Evolutionary conservation across 2,888 invertebrate species (phyloP), one percentile per base, ranked within the genome.

Genomic region (Thecophora atra): DNA sequence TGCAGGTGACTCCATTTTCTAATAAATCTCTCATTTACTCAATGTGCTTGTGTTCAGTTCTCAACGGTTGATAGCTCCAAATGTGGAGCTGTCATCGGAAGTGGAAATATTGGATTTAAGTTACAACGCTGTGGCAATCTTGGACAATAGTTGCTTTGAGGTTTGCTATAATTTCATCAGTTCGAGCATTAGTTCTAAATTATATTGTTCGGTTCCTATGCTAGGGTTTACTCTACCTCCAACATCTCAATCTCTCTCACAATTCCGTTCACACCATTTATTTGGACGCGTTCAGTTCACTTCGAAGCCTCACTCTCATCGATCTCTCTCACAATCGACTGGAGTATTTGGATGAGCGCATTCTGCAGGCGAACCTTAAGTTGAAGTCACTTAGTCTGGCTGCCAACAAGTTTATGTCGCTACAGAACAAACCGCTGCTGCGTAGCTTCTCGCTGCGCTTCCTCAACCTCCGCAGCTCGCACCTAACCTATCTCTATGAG

Each of bases 191-290:
- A 17, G 0, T 54, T 54, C 11, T 30, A 4, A 24, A 64, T 17
- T 11, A 19, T 11, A 51, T 60, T 3, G 21, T 21, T 21, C n/a
- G n/a, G n/a, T 13, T 6, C 52, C 42, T 30, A 24, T 73, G 71
- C 58, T 60, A 86, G 85, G 80, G 73, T 28, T 82, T 81, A 6
- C 71, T 75, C 3, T 79, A 83, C 62, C 64, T 87, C 2, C 60
- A 81, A 0, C 83, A 84, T 72, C 76, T 87, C 6, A 81, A 81
- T 1, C 72, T 87, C 24, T 79, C 91, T 0, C 88, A 90, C 80
- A 92, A 92, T 82, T 87, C 88, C 73, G 88, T 92, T 64, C 89
- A 89, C 76, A 90, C 90, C 81, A 88, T 92, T 64, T 90, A 90
- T 13, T 81, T 91, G 69, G 89, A 91, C 76, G 90, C 90, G 0